Conservation (phyloP, 2,888 invertebrate species). For the Protonemura montana region DNA sequence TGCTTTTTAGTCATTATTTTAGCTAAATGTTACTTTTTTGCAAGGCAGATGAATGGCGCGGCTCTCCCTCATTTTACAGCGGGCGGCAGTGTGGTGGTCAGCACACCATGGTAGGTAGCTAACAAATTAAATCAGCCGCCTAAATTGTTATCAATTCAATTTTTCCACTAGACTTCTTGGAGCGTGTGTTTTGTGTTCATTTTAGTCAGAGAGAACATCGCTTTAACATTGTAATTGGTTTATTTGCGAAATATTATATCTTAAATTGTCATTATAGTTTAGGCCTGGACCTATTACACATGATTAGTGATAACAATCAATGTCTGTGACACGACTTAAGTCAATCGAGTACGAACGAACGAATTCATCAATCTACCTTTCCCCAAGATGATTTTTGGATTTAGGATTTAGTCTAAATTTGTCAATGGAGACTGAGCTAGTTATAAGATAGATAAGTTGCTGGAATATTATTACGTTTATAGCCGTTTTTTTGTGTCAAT, state of each 20-base stretch:
- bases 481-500: slow-evolving; percentile 12
- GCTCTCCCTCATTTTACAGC: slow-evolving; percentile 31
- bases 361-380: background rate
- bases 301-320: slow-evolving; percentile 52
- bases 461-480: slow-evolving; percentile 20
- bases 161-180: slow-evolving; percentile 37
- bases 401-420: background rate
- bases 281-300: slow-evolving; percentile 54
- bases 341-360: slow-evolving; percentile 43
- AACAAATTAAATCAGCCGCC: slow-evolving; percentile 49
- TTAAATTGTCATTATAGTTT: slow-evolving; percentile 52
- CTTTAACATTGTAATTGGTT: slow-evolving; percentile 17
- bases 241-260: slow-evolving; percentile 31
- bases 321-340: slow-evolving; percentile 50
- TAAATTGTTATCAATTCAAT: slow-evolving; percentile 48
- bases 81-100: slow-evolving; percentile 45
- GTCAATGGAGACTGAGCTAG: slow-evolving; percentile 35
- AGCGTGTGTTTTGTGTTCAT: slow-evolving; percentile 19
- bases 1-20: slow-evolving; percentile 50
- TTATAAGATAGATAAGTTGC: slow-evolving; percentile 8
- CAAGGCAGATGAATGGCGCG: slow-evolving; percentile 48
- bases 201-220: slow-evolving; percentile 8
- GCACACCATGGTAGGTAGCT: slow-evolving; percentile 44
- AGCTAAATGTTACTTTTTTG: slow-evolving; percentile 47
- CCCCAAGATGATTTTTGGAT: background rate